Percentiles rank a stretch among this genome's conserved stretches.
Evolutionary conservation across 2,888 invertebrate species (phyloP).

Genomic region (Parnassius orleans): DNA sequence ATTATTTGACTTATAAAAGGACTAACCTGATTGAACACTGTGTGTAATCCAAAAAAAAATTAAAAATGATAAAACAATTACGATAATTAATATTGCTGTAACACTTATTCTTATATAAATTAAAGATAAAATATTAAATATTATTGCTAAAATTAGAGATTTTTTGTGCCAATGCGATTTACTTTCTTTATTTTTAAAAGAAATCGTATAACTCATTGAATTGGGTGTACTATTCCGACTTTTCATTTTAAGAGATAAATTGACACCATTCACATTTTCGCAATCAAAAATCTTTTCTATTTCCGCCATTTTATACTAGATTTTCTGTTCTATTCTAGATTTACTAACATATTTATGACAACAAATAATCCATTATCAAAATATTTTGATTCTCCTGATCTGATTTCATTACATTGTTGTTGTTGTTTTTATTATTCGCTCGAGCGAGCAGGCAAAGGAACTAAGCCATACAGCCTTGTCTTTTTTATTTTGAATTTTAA

Average conservation of each 20-base stretch:
- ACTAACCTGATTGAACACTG: constrained; percentile 69
- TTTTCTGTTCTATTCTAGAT: too few species aligned
- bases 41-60: constrained; percentile 70
- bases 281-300: constrained; percentile 41
- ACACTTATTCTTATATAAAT: constrained; percentile 57
- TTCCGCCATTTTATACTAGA: constrained; percentile 29
- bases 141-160: constrained; percentile 54
- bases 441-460: too few species aligned
- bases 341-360: background rate
- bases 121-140: constrained; percentile 60
- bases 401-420: too few species aligned
- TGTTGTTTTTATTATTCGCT: too few species aligned
- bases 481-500: too few species aligned
- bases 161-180: constrained; percentile 51
- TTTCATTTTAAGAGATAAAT: constrained; percentile 51
- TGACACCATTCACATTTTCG: constrained; percentile 68
- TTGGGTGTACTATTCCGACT: constrained; percentile 49
- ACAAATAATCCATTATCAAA: background rate
- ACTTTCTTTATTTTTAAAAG: constrained; percentile 54
- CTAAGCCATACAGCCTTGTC: too few species aligned
- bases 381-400: constrained; percentile 28
- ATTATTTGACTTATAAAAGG: background rate
- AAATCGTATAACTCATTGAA: constrained; percentile 61
- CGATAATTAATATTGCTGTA: constrained; percentile 53
- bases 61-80: constrained; percentile 57